Evolutionary conservation across 2,113 vertebrate species (phyloP).

Genomic region (Peromyscus maniculatus): DNA sequence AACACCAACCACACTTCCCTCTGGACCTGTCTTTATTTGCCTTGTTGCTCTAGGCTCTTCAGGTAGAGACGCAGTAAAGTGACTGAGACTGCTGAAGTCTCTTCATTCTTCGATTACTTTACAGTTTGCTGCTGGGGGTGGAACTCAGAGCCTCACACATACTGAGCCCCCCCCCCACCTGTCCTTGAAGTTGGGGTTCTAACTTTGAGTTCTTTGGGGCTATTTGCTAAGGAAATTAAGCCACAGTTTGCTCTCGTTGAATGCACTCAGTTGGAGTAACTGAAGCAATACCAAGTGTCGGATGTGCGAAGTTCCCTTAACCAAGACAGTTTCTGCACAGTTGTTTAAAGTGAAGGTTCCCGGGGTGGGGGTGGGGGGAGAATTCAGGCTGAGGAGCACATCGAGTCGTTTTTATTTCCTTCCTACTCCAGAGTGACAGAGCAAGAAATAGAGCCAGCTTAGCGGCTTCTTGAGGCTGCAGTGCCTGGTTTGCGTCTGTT

Average conservation of each 20-base stretch:
- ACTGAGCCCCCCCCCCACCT: not conserved
- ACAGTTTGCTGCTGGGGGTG: not conserved
- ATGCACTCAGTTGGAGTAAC: not conserved
- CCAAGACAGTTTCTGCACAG: not conserved
- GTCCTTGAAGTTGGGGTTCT: constrained; percentile 58
- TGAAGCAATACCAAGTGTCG: constrained; percentile 3
- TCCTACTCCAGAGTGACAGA: not conserved
- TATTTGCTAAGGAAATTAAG: not conserved
- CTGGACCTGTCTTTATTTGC: not conserved
- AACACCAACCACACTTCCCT: not conserved
- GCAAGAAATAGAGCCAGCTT: not conserved
- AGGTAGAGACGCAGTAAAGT: not conserved
- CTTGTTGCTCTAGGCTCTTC: constrained; percentile 22
- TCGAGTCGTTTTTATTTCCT: not conserved
- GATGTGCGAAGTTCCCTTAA: constrained; percentile 21
- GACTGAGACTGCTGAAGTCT: not conserved
- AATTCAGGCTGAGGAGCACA: not conserved
- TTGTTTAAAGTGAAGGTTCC: constrained; percentile 28
- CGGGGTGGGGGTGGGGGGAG: not conserved
- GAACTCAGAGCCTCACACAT: not conserved
- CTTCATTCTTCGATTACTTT: not conserved
- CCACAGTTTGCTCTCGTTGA: not conserved
- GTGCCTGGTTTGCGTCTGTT: constrained; percentile 1
- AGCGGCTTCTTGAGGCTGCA: constrained; percentile 1
- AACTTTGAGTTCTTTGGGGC: not conserved